Conservation (phyloP, 1,140 invertebrate species). For the Bicyclus anynana region DNA sequence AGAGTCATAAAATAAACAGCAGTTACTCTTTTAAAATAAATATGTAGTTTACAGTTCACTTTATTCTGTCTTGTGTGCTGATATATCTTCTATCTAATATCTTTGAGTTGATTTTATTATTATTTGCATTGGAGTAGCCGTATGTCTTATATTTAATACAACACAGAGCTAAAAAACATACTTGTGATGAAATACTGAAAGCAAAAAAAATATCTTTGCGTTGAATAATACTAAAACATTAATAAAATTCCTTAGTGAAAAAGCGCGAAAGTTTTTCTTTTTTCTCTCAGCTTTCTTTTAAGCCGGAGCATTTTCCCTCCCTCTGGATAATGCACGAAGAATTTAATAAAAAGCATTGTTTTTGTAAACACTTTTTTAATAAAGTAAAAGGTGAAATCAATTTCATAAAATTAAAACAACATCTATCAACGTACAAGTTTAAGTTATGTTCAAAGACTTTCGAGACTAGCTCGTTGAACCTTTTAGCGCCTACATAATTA, state of each 20-base stretch:
- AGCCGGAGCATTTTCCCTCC: constrained; percentile 38
- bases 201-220: constrained; percentile 6
- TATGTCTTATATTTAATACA: too few species aligned
- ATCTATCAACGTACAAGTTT: constrained; percentile 3
- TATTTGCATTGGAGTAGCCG: too few species aligned
- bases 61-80: too few species aligned
- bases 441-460: too few species aligned
- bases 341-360: constrained; percentile 69
- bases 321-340: constrained; percentile 61
- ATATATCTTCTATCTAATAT: too few species aligned
- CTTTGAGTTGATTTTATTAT: too few species aligned
- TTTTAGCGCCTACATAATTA: not conserved
- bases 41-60: too few species aligned
- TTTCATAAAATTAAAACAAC: constrained; percentile 21
- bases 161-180: not conserved
- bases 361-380: constrained; percentile 39
- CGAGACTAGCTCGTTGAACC: not conserved
- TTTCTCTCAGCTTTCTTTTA: constrained; percentile 47
- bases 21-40: too few species aligned
- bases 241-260: constrained; percentile 62
- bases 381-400: constrained; percentile 23
- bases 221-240: constrained; percentile 41
- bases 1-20: too few species aligned
- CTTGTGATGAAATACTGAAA: constrained; percentile 4
- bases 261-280: constrained; percentile 54